Conservation (phyloP, 2,888 invertebrate genomes). For the Phengaris arion region DNA sequence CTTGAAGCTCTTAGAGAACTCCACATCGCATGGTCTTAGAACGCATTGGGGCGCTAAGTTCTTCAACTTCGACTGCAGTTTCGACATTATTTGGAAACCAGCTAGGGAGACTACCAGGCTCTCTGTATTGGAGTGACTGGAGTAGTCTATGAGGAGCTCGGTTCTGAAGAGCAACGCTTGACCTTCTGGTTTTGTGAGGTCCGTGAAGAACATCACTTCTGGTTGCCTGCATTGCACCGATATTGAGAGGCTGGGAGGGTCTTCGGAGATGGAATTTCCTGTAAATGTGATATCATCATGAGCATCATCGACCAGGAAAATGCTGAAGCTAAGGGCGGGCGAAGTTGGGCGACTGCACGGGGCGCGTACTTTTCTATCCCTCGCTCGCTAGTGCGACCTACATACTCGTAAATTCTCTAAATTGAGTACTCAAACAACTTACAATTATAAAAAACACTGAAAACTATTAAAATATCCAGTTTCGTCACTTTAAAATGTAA, state of each 20-base stretch:
- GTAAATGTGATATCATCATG: slow-evolving; percentile 32
- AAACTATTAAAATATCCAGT: too few species aligned
- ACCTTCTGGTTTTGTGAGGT: slow-evolving; percentile 80
- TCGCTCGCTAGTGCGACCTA: too few species aligned
- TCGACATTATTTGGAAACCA: slow-evolving; percentile 76
- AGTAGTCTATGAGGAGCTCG: slow-evolving; percentile 85
- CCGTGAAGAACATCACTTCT: slow-evolving; percentile 87
- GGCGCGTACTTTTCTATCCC: too few species aligned
- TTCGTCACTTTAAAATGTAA: too few species aligned
- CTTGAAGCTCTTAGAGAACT: slow-evolving; percentile 82
- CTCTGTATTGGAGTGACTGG: slow-evolving; percentile 82
- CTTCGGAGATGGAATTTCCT: slow-evolving; percentile 73
- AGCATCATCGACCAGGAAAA: background rate
- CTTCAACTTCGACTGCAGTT: slow-evolving; percentile 76
- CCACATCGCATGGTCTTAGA: slow-evolving; percentile 84
- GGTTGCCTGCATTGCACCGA: slow-evolving; percentile 87
- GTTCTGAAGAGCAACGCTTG: slow-evolving; percentile 84
- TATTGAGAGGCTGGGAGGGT: slow-evolving; percentile 81
- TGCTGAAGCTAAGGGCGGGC: background rate
- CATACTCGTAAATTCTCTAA: too few species aligned
- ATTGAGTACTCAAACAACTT: too few species aligned
- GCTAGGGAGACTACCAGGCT: slow-evolving; percentile 78
- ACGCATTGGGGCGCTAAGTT: slow-evolving; percentile 80
- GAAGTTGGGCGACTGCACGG: too few species aligned
- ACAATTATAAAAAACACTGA: too few species aligned